phyloP scores from a whole-genome alignment of 2,888 invertebrate species.

The Philereme transversata region DNA sequence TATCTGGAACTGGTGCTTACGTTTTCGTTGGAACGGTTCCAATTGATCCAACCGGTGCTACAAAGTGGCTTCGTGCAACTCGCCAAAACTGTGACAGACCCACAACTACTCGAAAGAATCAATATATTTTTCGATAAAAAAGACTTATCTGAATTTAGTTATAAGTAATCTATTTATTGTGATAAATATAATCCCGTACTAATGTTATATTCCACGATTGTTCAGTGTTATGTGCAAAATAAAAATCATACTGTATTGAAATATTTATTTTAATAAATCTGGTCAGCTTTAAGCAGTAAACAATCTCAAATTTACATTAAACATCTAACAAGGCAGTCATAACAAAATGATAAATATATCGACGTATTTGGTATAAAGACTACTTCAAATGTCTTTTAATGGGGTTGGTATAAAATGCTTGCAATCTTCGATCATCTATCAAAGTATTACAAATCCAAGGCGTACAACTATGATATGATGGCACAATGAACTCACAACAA shows the following conservation, averaged over 20 bases:
- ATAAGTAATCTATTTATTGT: constrained; percentile 73
- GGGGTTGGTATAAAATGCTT: constrained; percentile 49
- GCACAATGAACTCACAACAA: constrained; percentile 75
- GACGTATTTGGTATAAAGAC: constrained; percentile 74
- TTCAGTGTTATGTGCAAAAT: constrained; percentile 73
- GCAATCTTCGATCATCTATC: constrained; percentile 54
- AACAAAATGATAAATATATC: constrained; percentile 61
- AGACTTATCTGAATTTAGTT: constrained; percentile 72
- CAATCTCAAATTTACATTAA: constrained; percentile 52
- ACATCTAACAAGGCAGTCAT: constrained; percentile 63
- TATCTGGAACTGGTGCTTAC: constrained; percentile 90
- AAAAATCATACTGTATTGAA: constrained; percentile 63
- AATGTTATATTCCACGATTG: constrained; percentile 68
- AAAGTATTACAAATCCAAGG: constrained; percentile 33
- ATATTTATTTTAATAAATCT: constrained; percentile 58
- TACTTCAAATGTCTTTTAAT: constrained; percentile 71
- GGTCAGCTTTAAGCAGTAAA: constrained; percentile 56
- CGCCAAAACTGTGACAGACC: constrained; percentile 75
- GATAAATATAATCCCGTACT: constrained; percentile 54
- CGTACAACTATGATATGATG: constrained; percentile 47
- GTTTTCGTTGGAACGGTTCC: constrained; percentile 85
- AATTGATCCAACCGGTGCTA: constrained; percentile 74
- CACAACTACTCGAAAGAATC: constrained; percentile 78
- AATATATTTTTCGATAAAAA: constrained; percentile 82
- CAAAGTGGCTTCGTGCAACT: constrained; percentile 74